Evolutionary conservation across 1,140 invertebrate species (phyloP).

Genomic region (Aphelenchoides fujianensis): DNA sequence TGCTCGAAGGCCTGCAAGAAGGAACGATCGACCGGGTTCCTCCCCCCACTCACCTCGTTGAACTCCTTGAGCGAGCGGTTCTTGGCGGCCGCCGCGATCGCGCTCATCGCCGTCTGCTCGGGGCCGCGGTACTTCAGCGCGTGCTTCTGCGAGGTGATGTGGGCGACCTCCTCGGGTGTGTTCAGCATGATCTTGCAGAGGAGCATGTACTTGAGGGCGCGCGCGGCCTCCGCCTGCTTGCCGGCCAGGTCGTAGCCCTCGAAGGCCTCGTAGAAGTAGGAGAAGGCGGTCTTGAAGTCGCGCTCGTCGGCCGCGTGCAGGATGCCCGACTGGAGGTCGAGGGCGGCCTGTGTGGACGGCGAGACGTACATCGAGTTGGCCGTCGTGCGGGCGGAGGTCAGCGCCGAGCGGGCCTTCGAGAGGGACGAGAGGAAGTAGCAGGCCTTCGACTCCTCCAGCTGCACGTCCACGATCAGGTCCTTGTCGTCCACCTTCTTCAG

Average conservation of each 20-base stretch:
- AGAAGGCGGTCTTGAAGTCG: constrained; percentile 99
- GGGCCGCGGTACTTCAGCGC: constrained; percentile 94
- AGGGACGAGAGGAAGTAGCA: constrained; percentile 95
- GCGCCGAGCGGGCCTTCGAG: constrained; percentile 82
- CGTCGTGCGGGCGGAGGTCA: constrained; percentile 94
- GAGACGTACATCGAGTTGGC: constrained; percentile 99
- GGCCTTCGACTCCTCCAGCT: constrained; percentile 94
- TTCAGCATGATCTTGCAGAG: constrained; percentile 74
- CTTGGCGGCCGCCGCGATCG: constrained; percentile 89
- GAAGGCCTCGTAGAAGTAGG: constrained; percentile 99
- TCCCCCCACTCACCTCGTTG: constrained; percentile 22
- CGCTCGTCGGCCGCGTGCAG: constrained; percentile 96
- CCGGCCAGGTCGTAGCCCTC: constrained; percentile 94
- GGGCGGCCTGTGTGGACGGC: constrained; percentile 75
- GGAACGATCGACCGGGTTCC: constrained; percentile 21
- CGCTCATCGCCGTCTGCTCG: constrained; percentile 89
- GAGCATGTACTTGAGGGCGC: constrained; percentile 96
- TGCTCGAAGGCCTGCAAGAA: constrained; percentile 72
- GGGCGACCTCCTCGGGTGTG: constrained; percentile 86
- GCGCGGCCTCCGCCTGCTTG: constrained; percentile 77
- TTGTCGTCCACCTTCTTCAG: constrained; percentile 99
- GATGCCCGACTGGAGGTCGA: constrained; percentile 94
- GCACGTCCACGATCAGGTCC: constrained; percentile 89
- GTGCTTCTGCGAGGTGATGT: constrained; percentile 90
- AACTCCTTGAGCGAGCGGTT: constrained; percentile 93